Base-by-base conservation (phyloP, 30 jellyfish, hydroid and myxozoan species). In the Aurelia sp. region DNA sequence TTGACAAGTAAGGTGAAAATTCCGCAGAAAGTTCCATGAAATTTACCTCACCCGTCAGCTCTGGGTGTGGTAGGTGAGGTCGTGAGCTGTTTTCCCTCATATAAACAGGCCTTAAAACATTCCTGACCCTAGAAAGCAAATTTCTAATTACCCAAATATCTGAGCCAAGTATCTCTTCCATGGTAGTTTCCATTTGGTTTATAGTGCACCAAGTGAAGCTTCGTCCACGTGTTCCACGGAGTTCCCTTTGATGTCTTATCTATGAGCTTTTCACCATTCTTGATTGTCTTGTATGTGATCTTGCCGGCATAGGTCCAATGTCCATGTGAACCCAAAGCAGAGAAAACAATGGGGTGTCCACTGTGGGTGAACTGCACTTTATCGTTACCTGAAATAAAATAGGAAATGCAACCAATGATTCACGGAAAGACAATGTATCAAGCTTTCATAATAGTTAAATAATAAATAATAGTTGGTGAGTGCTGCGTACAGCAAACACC, bases 341-440 rank as follows among this genome's bases (percentile, higher is more conserved):
- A 81, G 74, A 40, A 81, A 58, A 81, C 84, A 20, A 66, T 66
- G 15, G 91, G 91, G 41, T 81, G 91, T 10, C 83, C 55, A 44
- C 55, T 9, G 15, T 44, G 55, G 55, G 55, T 44, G 15, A 44
- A 44, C 15, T 44, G 13, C 83, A 81, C 48, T 82, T 13, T 27
- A 0, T 13, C 79, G 58, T n/a, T 59, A 78, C 40, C 38, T 78
- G 22, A 62, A 19, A 30, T 15, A 8, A 44, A 44, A 38, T 38
- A 44, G 55, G 55, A 5, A 8, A 9, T 44, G 15, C 15, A 5
- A 44, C 21, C 71, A 63, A 11, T 21, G 35, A 76, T 77, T 77
- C 47, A 53, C 13, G 22, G 20, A 15, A 4, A 13, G 9, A 27
- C 17, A n/a, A 9, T 21, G 41, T n/a, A 17, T 33, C 21, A 59